Evolutionary conservation across 2,113 vertebrate genomes (phyloP).

Genomic region (Sinocyclocheilus maitianheensis): DNA sequence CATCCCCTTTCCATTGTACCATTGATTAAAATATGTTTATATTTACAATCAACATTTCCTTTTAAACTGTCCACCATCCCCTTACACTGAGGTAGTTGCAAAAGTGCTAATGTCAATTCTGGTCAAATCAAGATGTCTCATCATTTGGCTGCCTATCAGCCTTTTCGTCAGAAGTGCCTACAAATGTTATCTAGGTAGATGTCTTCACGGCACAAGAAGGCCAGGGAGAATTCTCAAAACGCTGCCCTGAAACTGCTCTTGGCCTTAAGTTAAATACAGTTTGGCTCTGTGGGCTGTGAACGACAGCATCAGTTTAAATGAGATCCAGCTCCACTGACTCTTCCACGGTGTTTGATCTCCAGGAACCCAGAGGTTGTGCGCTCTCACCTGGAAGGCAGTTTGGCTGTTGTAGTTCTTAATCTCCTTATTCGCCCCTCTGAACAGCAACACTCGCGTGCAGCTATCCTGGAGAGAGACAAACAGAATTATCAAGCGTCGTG

Average conservation of each 20-base stretch:
- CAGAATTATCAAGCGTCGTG: background rate
- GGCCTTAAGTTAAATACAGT: background rate
- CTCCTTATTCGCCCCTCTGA: slow-evolving; percentile 93
- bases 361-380: slow-evolving; percentile 17
- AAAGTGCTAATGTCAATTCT: background rate
- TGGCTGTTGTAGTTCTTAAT: slow-evolving; percentile 99
- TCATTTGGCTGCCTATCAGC: background rate
- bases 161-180: background rate
- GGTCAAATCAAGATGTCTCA: background rate
- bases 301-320: background rate
- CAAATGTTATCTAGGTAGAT: background rate
- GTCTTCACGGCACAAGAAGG: background rate
- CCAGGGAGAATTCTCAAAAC: background rate
- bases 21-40: background rate
- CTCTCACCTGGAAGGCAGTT: slow-evolving; percentile 93
- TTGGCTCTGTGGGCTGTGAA: slow-evolving; percentile 1
- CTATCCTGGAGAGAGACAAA: slow-evolving; percentile 82
- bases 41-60: background rate
- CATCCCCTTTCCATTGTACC: background rate
- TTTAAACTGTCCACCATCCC: background rate
- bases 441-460: slow-evolving; percentile 93
- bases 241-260: background rate
- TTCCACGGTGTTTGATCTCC: background rate
- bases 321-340: slow-evolving; percentile 23
- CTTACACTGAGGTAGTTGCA: background rate